Evolutionary conservation across 2,113 vertebrate genomes (phyloP).

Genomic region (Lepus americanus): DNA sequence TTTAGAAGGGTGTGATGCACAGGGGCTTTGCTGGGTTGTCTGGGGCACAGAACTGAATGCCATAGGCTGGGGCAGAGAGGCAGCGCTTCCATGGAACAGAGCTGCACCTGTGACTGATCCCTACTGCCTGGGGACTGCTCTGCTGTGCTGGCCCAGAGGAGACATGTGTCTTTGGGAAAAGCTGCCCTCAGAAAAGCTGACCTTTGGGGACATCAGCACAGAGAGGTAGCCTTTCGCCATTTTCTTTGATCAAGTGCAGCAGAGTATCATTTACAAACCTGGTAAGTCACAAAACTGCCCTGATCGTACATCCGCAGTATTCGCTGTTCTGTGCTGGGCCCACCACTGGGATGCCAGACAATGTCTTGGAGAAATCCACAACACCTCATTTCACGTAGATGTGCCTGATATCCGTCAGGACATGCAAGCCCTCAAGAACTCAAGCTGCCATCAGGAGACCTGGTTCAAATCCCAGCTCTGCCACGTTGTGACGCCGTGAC

Average conservation of each 20-base stretch:
- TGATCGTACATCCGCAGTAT: not conserved
- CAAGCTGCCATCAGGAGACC: not conserved
- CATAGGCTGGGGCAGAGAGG: not conserved
- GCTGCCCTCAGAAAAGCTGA: not conserved
- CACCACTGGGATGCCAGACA: not conserved
- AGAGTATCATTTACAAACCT: not conserved
- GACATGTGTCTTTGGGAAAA: constrained; percentile 56
- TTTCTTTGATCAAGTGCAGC: constrained; percentile 44
- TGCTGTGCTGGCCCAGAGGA: not conserved
- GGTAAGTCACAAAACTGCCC: not conserved
- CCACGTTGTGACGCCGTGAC: not conserved
- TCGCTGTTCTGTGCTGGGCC: accelerated
- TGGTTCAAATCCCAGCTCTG: not conserved
- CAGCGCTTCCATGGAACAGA: not conserved
- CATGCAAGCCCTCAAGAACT: not conserved
- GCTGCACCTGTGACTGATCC: not conserved
- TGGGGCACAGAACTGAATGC: not conserved
- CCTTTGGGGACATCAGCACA: not conserved
- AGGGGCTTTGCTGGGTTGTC: not conserved
- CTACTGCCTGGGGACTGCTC: not conserved
- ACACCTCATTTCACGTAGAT: accelerated
- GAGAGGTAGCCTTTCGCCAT: not conserved
- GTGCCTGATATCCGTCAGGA: not conserved
- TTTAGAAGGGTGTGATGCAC: not conserved
- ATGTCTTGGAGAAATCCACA: not conserved